These are phyloP conservation scores for Labeo catla DNA, from an alignment of 2,113 vertebrate species.

Conservation along the genomic window DNA sequence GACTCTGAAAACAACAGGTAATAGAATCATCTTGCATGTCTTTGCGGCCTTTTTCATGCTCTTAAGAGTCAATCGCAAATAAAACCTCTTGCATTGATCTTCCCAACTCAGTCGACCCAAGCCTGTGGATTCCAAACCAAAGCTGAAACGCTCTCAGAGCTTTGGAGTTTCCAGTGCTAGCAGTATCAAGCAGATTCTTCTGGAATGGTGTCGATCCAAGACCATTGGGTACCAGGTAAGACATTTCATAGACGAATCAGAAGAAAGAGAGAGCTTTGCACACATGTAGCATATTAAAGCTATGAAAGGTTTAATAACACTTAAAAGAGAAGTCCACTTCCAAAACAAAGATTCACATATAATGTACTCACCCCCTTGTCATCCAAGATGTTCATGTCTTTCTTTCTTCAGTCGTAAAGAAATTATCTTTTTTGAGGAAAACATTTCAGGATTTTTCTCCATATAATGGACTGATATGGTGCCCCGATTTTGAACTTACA, in stretches of 20 bases:
- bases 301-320: not conserved
- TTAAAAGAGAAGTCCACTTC: not conserved
- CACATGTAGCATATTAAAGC: not conserved
- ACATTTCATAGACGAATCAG: not conserved
- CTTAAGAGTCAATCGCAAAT: not conserved
- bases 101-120: conserved; percentile 73
- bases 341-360: no score
- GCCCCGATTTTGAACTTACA: no score
- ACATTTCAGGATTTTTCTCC: no score
- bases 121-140: conserved; percentile 83
- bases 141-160: conserved; percentile 94
- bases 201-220: conserved; percentile 97
- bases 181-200: conserved; percentile 96
- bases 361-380: no score
- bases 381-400: no score
- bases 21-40: not conserved
- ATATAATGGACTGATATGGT: no score
- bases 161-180: conserved; percentile 94
- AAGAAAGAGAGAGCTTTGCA: not conserved
- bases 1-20: conserved; percentile 85
- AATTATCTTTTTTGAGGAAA: no score
- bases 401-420: no score
- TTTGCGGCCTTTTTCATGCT: not conserved
- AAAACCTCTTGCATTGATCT: conserved; percentile 1
- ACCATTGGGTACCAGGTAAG: conserved; percentile 93